Evolutionary conservation across 2,888 invertebrate genomes (phyloP), one percentile per base, ranked within the genome.

Genomic region (Yponomeuta cagnagella): DNA sequence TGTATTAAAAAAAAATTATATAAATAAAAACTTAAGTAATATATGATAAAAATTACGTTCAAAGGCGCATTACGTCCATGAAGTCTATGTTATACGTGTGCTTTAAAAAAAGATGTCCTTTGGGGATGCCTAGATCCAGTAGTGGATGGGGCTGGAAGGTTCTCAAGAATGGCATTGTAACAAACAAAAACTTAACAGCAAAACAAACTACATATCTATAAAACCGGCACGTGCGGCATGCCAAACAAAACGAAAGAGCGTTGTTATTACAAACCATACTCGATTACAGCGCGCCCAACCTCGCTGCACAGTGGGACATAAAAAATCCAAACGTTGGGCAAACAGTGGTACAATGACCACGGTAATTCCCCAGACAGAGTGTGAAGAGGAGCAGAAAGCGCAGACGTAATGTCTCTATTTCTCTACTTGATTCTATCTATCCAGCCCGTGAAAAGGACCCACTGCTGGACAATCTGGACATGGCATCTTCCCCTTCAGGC

Each of bases 301-400:
- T 8, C 67, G 43, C 15, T n/a, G 9, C 31, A 68, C 30, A 63
- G n/a, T 63, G 43, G 12, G 23, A 10, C 67, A 70, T 70, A 70
- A 70, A 70, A 70, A 70, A 70, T 70, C 70, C 70, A 67, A 52
- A 70, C 70, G 70, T 58, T 58, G 15, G 52, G 15, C 70, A 72
- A 75, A 73, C 73, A 75, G 72, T 71, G 73, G 75, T 72, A 74
- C 72, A 76, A 76, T 73, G 75, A 76, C 76, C 66, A 85, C 80
- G 83, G 80, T 77, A 80, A 82, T 85, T 83, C 82, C 77, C 80
- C 77, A 15, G 52, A 58, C 52, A 58, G 12, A 58, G 52, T 4
- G 15, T 12, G 15, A 58, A 12, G 12, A 58, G 15, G 15, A 12
- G 1, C 15, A 58, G 15, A 58, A 12, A 5, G 52, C 15, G 0